Evolutionary conservation across 2,113 vertebrate genomes (phyloP).

Genomic region (Amphilophus citrinellus): DNA sequence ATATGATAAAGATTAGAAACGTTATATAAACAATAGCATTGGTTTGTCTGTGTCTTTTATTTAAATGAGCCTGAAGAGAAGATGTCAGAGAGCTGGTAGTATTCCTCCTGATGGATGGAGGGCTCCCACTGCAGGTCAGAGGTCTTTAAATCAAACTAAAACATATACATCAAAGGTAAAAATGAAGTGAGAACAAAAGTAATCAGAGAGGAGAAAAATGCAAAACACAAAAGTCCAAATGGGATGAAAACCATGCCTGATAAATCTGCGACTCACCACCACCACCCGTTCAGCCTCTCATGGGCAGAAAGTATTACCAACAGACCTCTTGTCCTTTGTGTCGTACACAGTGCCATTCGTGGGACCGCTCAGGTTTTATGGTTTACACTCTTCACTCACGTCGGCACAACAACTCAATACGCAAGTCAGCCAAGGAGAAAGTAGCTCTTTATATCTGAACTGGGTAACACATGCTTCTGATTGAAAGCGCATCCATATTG

Average conservation of each 20-base stretch:
- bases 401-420: neutral
- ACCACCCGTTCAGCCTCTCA: neutral
- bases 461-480: neutral
- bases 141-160: neutral
- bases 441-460: neutral
- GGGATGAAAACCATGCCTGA: neutral
- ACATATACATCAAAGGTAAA: neutral
- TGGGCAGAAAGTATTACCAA: neutral
- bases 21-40: too few species aligned
- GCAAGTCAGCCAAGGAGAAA: neutral
- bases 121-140: neutral
- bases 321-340: neutral
- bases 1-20: too few species aligned
- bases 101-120: too few species aligned
- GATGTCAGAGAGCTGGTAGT: too few species aligned
- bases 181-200: neutral
- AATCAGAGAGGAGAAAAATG: neutral
- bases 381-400: neutral
- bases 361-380: neutral
- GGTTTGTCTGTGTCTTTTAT: too few species aligned
- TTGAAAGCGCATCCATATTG: neutral
- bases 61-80: too few species aligned
- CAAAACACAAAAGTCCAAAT: neutral
- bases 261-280: too few species aligned
- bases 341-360: rapidly evolving